phyloP scores from a whole-genome alignment of 2,113 vertebrate genomes.

The Oncorhynchus tshawytscha region DNA sequence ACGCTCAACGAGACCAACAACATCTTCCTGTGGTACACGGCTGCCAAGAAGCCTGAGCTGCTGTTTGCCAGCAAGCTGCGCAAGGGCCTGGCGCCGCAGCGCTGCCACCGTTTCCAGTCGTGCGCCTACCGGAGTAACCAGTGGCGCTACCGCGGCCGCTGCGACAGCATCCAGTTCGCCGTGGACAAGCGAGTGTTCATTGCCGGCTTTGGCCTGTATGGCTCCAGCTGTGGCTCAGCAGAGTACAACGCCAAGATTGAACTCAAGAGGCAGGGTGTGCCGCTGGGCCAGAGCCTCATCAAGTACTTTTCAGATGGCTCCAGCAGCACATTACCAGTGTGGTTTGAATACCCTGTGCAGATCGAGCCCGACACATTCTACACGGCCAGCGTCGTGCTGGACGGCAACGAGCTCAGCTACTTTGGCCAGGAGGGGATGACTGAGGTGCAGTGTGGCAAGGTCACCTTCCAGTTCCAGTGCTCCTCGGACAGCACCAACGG shows the following conservation, averaged over 20 bases:
- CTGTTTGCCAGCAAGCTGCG: constrained; percentile 87
- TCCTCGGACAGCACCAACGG: constrained; percentile 98
- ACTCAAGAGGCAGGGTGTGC: constrained; percentile 90
- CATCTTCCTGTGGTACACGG: constrained; percentile 97
- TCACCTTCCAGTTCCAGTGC: constrained; percentile 98
- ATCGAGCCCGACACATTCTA: constrained; percentile 97
- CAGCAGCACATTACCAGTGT: constrained; percentile 93
- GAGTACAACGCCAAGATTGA: constrained; percentile 96
- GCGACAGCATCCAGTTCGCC: constrained; percentile 98
- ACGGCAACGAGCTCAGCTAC: constrained; percentile 97
- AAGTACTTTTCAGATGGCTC: constrained; percentile 98
- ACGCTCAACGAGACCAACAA: constrained; percentile 95
- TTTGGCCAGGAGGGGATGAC: constrained; percentile 99
- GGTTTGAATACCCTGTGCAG: constrained; percentile 95
- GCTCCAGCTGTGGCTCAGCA: constrained; percentile 94
- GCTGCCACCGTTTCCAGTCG: constrained; percentile 96
- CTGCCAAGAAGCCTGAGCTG: constrained; percentile 89
- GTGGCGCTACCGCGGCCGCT: constrained; percentile 95
- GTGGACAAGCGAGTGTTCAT: constrained; percentile 94
- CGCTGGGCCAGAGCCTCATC: constrained; percentile 87
- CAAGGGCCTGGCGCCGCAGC: constrained; percentile 88
- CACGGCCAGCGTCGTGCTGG: constrained; percentile 94
- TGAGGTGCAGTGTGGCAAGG: constrained; percentile 95
- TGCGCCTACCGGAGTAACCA: constrained; percentile 98
- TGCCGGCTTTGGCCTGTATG: constrained; percentile 93